phyloP scores from a whole-genome alignment of 2,888 invertebrate species.

The Fissipunctia ypsillon region DNA sequence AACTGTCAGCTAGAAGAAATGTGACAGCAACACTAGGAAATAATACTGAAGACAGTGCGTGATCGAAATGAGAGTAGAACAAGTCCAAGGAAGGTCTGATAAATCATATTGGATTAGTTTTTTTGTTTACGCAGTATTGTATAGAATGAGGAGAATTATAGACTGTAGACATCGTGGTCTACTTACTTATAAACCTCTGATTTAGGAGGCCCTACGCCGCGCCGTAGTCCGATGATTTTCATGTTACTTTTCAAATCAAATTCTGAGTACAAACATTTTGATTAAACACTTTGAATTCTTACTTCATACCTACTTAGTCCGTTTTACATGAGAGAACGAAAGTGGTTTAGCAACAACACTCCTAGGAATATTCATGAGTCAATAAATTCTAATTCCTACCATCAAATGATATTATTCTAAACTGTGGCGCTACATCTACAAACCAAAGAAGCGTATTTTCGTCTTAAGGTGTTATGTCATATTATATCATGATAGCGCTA shows the following conservation, averaged over 20 bases:
- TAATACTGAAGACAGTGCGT: conserved; percentile 18
- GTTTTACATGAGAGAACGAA: conserved; percentile 12
- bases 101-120: conserved; percentile 30
- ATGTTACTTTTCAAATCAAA: neutral
- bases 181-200: neutral
- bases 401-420: neutral
- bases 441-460: neutral
- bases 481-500: neutral
- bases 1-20: conserved; percentile 40
- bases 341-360: conserved; percentile 8
- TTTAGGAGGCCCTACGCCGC: neutral
- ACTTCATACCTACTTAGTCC: neutral
- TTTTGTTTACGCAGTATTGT: conserved; percentile 6
- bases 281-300: neutral
- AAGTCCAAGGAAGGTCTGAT: conserved; percentile 28
- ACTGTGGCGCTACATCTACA: conserved; percentile 4
- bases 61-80: conserved; percentile 40
- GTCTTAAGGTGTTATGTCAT: conserved; percentile 2
- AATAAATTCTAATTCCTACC: neutral
- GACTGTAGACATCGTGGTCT: neutral
- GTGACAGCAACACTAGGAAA: conserved; percentile 44
- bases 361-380: conserved; percentile 2
- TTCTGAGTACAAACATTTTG: neutral
- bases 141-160: neutral
- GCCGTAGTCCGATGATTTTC: neutral